Conservation (phyloP, 1,140 invertebrate genomes). For the Tigriopus japonicus region DNA sequence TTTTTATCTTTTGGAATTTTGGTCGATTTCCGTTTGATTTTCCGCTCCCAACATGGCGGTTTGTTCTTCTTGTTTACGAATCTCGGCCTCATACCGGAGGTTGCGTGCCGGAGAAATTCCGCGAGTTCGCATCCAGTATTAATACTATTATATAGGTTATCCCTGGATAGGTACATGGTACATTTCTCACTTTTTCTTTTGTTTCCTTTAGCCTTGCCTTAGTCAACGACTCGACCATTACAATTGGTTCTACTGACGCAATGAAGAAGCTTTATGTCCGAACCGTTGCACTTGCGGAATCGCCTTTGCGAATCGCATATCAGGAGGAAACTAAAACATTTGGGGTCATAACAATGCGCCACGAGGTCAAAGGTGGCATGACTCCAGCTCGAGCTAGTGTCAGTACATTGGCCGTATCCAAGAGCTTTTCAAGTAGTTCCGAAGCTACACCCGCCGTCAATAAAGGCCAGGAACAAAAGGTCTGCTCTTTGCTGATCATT, state of each 20-base stretch:
- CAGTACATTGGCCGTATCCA: conserved; percentile 46
- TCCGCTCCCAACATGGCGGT: too few relatives aligned
- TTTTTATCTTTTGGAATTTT: too few relatives aligned
- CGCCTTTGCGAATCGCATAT: conserved; percentile 77
- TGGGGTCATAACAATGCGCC: conserved; percentile 72
- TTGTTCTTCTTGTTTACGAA: too few relatives aligned
- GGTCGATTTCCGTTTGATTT: too few relatives aligned
- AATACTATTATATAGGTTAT: too few relatives aligned
- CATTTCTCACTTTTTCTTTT: conserved; percentile 20
- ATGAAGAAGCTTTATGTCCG: conserved; percentile 94
- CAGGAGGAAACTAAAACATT: conserved; percentile 86
- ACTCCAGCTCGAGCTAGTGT: conserved; percentile 50
- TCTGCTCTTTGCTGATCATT: conserved; percentile 76
- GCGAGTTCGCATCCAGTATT: too few relatives aligned
- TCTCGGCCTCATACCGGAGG: too few relatives aligned
- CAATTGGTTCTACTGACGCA: conserved; percentile 95
- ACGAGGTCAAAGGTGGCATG: conserved; percentile 59
- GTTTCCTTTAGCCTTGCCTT: conserved; percentile 68
- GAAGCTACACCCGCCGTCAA: conserved; percentile 3
- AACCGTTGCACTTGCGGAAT: conserved; percentile 81
- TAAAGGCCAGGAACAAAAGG: conserved; percentile 49
- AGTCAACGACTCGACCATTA: conserved; percentile 76
- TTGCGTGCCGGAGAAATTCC: too few relatives aligned
- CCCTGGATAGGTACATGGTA: too few relatives aligned
- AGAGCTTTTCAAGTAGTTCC: conserved; percentile 29